phyloP scores from a whole-genome alignment of 2,888 invertebrate species.

The Piscicola geometra region DNA sequence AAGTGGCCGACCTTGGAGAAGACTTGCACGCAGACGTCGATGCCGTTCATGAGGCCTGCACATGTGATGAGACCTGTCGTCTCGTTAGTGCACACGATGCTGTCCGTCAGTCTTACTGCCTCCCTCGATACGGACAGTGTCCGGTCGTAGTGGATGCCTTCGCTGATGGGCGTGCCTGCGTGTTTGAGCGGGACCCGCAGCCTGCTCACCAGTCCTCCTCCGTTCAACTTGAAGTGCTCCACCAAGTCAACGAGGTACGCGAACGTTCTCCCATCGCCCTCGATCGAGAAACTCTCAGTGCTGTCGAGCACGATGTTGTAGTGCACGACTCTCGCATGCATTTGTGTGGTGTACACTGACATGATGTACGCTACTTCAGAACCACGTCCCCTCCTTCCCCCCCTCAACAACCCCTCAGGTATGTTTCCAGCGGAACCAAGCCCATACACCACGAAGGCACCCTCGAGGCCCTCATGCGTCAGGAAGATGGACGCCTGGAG shows the following conservation, averaged over 20 bases:
- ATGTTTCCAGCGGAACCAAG: conserved; percentile 20
- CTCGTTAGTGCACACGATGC: conserved; percentile 41
- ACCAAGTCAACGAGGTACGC: conserved; percentile 42
- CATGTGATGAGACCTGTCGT: conserved; percentile 42
- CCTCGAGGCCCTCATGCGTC: conserved; percentile 40
- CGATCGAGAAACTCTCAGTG: conserved; percentile 42
- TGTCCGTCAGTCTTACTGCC: conserved; percentile 38
- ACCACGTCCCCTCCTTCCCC: no score
- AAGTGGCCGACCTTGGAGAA: conserved; percentile 38
- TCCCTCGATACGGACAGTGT: conserved; percentile 39
- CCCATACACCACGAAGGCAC: conserved; percentile 43
- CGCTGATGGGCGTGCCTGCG: conserved; percentile 39
- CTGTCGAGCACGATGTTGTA: conserved; percentile 42
- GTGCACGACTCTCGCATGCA: conserved; percentile 36
- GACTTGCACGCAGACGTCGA: conserved; percentile 39
- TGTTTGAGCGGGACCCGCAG: conserved; percentile 43
- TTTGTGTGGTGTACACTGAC: background rate
- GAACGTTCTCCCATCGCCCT: conserved; percentile 42
- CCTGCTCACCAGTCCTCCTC: conserved; percentile 40
- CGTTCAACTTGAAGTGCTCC: conserved; percentile 43
- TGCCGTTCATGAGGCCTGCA: background rate
- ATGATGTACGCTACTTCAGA: conserved; percentile 20
- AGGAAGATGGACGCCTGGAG: conserved; percentile 44
- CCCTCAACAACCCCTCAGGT: background rate
- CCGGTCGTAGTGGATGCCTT: conserved; percentile 42